Evolutionary conservation across 2,113 vertebrate species (phyloP), one percentile per base, ranked within the genome.

Genomic region (Columba janthina): DNA sequence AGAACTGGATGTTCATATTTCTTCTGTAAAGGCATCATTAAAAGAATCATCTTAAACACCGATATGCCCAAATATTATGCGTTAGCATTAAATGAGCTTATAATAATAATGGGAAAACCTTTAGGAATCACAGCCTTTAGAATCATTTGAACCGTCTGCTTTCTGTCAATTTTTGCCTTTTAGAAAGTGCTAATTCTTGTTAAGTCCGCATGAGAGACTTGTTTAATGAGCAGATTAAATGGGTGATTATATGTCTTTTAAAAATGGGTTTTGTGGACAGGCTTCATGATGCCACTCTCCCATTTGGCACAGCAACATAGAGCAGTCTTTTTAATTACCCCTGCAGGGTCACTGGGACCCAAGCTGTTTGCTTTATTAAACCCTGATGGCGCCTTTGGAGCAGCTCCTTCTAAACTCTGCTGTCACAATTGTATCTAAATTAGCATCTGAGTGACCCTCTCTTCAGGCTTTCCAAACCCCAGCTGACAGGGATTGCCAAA

Each of bases 371-470:
- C 98, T 98, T 98, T 98, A 98, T 98, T 98, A 98, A 98, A 98
- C 96, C 97, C 83, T n/a, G 94, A 95, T 97, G 97, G 97, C 73
- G 97, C 96, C 97, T 98, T 97, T 95, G 91, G 97, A 97, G 91
- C 92, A 81, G 93, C 89, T 95, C 96, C 93, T 83, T 92, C 96
- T 97, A 96, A 97, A 96, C 90, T 85, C 91, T 76, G 95, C 98
- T 97, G 97, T 98, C 98, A 98, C 98, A 98, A 98, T 98, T 98
- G 98, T 98, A 98, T 98, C 98, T 98, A 98, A 98, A 98, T 98
- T 98, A 98, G 98, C 98, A 98, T 98, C 98, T 98, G 97, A 98
- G 97, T 98, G 97, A 97, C 98, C 97, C 97, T 94, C 91, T 97
- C 95, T 96, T 95, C 94, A 96, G 94, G 73, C 95, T 95, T 88